phyloP scores from a whole-genome alignment of 2,888 invertebrate species.

The Drosophila percnosoma region DNA sequence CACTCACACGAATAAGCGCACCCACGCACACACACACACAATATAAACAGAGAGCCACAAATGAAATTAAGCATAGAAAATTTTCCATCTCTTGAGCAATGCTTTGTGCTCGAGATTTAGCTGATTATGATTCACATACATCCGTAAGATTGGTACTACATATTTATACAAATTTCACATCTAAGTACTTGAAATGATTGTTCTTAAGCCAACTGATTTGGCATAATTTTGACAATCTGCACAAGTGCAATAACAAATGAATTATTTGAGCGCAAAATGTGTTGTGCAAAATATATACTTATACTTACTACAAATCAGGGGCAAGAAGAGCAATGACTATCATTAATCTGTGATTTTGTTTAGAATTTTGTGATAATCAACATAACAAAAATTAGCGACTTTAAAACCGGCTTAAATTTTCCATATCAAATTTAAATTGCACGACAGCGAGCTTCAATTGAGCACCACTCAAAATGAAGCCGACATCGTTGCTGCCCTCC shows the following conservation, averaged over 20 bases:
- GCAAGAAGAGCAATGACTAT: slow-evolving; percentile 24
- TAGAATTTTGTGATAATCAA: slow-evolving; percentile 5
- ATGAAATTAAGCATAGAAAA: slow-evolving; percentile 31
- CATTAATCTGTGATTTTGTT: slow-evolving; percentile 36
- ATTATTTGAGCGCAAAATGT: slow-evolving; percentile 2
- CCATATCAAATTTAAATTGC: slow-evolving; percentile 54
- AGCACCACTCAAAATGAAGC: slow-evolving; percentile 62
- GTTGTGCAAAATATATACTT: slow-evolving; percentile 2
- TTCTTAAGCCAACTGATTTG: slow-evolving; percentile 38
- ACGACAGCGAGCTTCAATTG: slow-evolving; percentile 66
- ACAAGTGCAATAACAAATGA: slow-evolving; percentile 41
- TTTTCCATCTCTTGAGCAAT: slow-evolving; percentile 28
- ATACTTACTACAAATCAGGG: slow-evolving; percentile 4
- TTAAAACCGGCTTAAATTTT: slow-evolving; percentile 38
- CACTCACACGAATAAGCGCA: neutral
- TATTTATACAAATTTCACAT: neutral
- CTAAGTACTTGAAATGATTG: slow-evolving; percentile 4
- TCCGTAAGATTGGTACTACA: slow-evolving; percentile 22
- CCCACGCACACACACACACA: neutral
- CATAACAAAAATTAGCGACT: slow-evolving; percentile 18
- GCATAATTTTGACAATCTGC: slow-evolving; percentile 23
- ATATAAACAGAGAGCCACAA: slow-evolving; percentile 8
- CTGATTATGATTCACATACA: slow-evolving; percentile 48
- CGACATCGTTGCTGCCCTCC: slow-evolving; percentile 20
- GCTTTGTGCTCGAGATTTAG: slow-evolving; percentile 42